Evolutionary conservation across 2,113 vertebrate species (phyloP), one percentile per base, ranked within the genome.

Genomic region (Calyptommatus sinebrachiatus): DNA sequence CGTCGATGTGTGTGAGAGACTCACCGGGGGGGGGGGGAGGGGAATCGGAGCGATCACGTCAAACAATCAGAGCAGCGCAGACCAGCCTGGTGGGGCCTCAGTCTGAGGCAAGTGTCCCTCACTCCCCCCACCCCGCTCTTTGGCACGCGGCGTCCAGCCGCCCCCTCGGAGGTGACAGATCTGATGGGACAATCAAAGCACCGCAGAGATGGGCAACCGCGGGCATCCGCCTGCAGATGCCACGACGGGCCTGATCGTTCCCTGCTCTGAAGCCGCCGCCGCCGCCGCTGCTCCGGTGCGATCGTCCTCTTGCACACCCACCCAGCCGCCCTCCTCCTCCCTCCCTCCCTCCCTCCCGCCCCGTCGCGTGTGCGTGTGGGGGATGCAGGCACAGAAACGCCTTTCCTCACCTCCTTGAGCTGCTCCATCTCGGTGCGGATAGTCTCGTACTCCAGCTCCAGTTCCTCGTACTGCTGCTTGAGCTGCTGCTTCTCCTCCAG

Each of bases 401-500:
- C 35, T 12, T 5, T 11, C 76, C 7, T 91, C 93, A 99, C 98
- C 97, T 99, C 98, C 91, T 95, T 97, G 67, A 99, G 96, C 93
- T 99, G 97, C 84, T 98, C 97, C 94, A 99, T 94, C 91, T 99
- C 98, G 41, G 95, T 89, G 71, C 97, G 95, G 76, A 96, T 95
- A 82, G 96, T 91, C 92, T 99, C 98, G 79, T 97, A 95, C 72
- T 99, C 98, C 35, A 94, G 90, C 91, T 99, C 98, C 88, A 99
- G 88, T 87, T 99, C 98, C 31, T 99, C 98, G 26, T 96, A 97
- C 77, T 97, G 94, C 92, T 96, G 96, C 86, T 99, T 97, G 78
- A 99, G 96, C 91, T 97, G 96, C 90, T 99, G 97, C 85, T 99
- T 99, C 95, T 99, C 98, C 93, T 99, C 98, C 83, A 99, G 95